Base-by-base conservation (phyloP, 2,113 vertebrate genomes). In the Anser brachyrhynchus region DNA sequence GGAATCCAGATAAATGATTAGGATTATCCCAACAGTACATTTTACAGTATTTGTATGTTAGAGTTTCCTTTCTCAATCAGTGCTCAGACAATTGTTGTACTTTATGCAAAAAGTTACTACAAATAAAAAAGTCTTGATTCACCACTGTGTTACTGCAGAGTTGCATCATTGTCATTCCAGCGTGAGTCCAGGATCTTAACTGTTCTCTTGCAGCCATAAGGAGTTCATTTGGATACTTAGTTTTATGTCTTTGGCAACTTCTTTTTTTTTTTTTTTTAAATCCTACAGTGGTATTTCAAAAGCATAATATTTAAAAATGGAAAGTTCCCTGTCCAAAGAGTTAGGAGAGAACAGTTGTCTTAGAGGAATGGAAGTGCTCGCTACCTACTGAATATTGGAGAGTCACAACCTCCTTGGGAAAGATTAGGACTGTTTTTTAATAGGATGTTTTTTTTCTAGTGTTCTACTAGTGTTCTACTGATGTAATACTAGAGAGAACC, bases 341-440 rank as follows among this genome's bases (percentile, higher is more conserved):
- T 78, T 90, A 84, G 35, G 57, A 57, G 72, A 89, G 73, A 92
- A 81, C 69, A 90, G 88, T 84, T 72, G 33, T 92, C 89, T 92
- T 0, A 2, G 74, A 84, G 84, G 81, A 89, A 90, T 81, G n/a
- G 39, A 92, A 89, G 28, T 58, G 28, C 58, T 94, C 29, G 11
- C 61, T 74, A 74, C 61, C 51, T 91, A n/a, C 81, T 87, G 89
- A 78, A 71, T 75, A 12, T 7, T 87, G 66, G 31, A 65, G 33
- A 19, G 46, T 72, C 43, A 85, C 39, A 90, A 41, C 46, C 8
- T 78, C 89, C 65, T 73, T 44, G 35, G 35, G 81, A 25, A 91
- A 51, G 39, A 75, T 69, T 31, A 65, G 80, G 51, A 62, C 10
- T 17, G 54, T 77, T 91, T 89, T 87, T 87, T 77, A 91, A 61